Evolutionary conservation across 2,113 vertebrate species (phyloP).

Genomic region (Puffinus mauretanicus): DNA sequence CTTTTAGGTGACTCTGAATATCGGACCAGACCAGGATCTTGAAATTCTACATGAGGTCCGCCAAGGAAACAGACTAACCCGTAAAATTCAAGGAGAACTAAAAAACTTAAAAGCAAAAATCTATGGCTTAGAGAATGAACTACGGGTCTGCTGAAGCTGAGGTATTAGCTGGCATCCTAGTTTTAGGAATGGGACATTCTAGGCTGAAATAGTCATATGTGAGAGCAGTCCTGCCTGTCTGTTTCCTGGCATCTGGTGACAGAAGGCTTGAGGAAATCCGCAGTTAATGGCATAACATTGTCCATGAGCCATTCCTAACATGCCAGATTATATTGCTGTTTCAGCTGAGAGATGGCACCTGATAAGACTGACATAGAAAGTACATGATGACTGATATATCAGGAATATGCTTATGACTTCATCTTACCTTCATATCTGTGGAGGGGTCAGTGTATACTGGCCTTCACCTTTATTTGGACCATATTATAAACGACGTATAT

Average conservation of each 20-base stretch:
- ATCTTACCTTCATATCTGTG: background rate
- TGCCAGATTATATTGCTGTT: background rate
- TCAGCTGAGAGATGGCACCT: background rate
- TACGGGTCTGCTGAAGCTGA: conserved; percentile 79
- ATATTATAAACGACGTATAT: background rate
- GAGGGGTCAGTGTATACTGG: background rate
- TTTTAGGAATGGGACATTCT: background rate
- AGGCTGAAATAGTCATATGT: background rate
- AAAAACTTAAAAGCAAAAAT: conserved; percentile 90
- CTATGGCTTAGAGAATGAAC: conserved; percentile 86
- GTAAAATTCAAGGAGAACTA: conserved; percentile 87
- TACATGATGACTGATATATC: background rate
- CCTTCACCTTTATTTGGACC: background rate
- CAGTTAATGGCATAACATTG: background rate
- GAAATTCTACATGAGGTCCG: conserved; percentile 87
- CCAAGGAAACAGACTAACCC: conserved; percentile 83
- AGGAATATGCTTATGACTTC: background rate
- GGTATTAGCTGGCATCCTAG: background rate
- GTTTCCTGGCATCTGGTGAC: background rate
- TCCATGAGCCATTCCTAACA: background rate
- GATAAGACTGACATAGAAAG: background rate
- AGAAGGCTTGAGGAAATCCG: background rate
- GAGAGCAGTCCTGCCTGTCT: background rate
- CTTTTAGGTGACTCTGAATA: conserved; percentile 79
- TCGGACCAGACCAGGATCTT: conserved; percentile 87